These are phyloP conservation scores for Netelia melanura DNA, from an alignment of 2,888 invertebrate species.

Conservation along the genomic window DNA sequence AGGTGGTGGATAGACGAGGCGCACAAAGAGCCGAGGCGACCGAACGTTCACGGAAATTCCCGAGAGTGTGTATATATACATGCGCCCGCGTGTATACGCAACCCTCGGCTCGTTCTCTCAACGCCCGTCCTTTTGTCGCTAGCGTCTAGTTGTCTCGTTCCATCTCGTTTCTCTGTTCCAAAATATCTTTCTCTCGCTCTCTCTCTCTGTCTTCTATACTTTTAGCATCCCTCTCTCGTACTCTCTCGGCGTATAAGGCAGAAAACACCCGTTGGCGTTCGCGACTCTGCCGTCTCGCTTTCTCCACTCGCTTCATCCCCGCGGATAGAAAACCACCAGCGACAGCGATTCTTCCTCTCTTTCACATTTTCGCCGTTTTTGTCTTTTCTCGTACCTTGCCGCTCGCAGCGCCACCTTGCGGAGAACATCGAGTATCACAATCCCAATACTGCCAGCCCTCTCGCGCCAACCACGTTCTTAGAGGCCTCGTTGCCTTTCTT, in stretches of 20 bases:
- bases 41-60: constrained; percentile 64
- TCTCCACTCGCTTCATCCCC: constrained; percentile 1
- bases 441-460: too few relatives aligned
- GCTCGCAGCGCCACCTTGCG: background rate
- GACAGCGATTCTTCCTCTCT: constrained; percentile 2
- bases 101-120: constrained; percentile 22
- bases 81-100: constrained; percentile 31
- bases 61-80: constrained; percentile 59
- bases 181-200: constrained; percentile 21
- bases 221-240: constrained; percentile 9
- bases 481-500: constrained; percentile 17
- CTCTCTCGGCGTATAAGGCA: background rate
- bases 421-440: too few relatives aligned
- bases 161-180: constrained; percentile 21
- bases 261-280: background rate
- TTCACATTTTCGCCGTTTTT: background rate
- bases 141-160: background rate
- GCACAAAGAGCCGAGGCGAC: constrained; percentile 69
- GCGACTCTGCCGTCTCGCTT: constrained; percentile 38
- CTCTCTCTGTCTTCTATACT: background rate
- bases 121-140: constrained; percentile 31
- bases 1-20: constrained; percentile 24
- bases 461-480: background rate
- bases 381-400: background rate
- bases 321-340: constrained; percentile 19